Evolutionary conservation across 64 coral and sea anemone species (phyloP), one percentile per base, ranked within the genome.

Genomic region (Astreopora myriophthalma): DNA sequence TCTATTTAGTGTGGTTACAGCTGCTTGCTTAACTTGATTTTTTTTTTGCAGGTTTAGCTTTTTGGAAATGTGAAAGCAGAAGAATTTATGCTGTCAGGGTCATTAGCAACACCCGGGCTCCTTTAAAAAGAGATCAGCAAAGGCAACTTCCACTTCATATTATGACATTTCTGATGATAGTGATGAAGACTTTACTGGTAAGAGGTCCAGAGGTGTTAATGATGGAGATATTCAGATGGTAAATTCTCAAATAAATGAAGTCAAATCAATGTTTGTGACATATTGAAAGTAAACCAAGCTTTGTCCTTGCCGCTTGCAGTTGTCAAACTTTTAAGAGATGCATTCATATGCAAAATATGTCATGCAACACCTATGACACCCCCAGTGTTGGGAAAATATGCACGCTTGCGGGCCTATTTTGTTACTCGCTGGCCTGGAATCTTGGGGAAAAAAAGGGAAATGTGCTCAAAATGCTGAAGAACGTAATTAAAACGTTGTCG

Each of bases 21-120:
- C 52, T 58, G 16, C 52, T 16, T 58, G 8, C 17, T 65, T 65
- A 65, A 65, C 57, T 34, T 22, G 37, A 36, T 16, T 46, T 17
- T 63, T 80, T 80, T 26, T 40, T 73, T 92, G 17, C 68, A 92
- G 89, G 89, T 74, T 74, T 92, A 19, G 34, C 30, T 69, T 92
- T 92, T 84, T 92, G 89, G 79, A 85, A 85, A 52, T 92, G 78
- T 84, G 89, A 66, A 29, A 72, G 62, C 22, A 72, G 89, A 72
- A 91, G 79, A 46, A 83, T 91, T 48, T 91, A 81, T 82, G 77
- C 89, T 38, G 89, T 74, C 26, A 75, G 46, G 69, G 20, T 61
- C 28, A 28, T 9, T 63, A 89, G 9, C 34, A n/a, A 52, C 3
- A 64, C 27, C 23, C 20, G 79, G 23, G 32, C 51, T 9, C 61